phyloP scores from a whole-genome alignment of 2,113 vertebrate species.

The Xenopus laevis region DNA sequence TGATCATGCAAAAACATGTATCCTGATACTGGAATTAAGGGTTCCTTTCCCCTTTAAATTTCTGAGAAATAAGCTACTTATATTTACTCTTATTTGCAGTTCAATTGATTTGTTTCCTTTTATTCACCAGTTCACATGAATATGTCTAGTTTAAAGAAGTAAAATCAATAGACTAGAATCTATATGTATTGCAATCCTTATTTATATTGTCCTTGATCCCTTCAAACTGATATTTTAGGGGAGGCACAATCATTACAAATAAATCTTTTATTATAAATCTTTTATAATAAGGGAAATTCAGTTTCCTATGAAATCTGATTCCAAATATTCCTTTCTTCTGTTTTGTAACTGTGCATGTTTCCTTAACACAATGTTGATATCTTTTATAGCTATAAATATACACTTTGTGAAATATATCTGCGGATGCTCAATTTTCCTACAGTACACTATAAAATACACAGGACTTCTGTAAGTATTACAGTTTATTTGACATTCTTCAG shows the following conservation, averaged over 20 bases:
- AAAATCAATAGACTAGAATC: not conserved
- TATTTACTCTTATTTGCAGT: not conserved
- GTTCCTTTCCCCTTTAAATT: not conserved
- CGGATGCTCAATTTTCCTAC: too few relatives aligned
- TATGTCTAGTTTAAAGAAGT: not conserved
- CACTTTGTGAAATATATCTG: too few relatives aligned
- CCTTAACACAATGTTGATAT: too few relatives aligned
- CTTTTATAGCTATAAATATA: too few relatives aligned
- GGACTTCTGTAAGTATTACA: too few relatives aligned
- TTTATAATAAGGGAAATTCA: not conserved
- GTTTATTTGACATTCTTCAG: too few relatives aligned
- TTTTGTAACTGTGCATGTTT: too few relatives aligned
- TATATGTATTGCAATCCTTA: not conserved
- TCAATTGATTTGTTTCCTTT: not conserved
- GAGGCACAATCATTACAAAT: not conserved
- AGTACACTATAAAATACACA: too few relatives aligned
- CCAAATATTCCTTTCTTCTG: too few relatives aligned
- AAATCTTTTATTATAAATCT: not conserved
- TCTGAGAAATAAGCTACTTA: not conserved
- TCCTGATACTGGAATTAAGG: not conserved
- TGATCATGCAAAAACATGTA: not conserved
- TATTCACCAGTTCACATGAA: not conserved
- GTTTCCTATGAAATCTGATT: not conserved
- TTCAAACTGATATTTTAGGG: not conserved
- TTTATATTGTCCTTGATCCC: not conserved